Evolutionary conservation across 2,113 vertebrate genomes (phyloP), one percentile per base, ranked within the genome.

Genomic region (Cyanocitta stelleri): DNA sequence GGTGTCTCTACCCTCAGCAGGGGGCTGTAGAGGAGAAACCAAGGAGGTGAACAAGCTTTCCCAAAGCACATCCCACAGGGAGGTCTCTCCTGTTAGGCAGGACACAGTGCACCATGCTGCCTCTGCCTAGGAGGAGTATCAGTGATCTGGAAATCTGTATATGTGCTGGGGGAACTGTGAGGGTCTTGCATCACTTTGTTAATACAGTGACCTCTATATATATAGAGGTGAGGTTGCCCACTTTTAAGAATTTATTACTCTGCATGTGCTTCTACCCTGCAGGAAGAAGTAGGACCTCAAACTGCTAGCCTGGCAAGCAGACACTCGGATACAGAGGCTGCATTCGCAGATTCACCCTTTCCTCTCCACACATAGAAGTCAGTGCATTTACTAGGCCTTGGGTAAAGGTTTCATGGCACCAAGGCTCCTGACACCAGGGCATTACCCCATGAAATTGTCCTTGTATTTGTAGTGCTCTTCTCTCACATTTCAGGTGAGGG

Each of bases 41-140:
- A 48, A 87, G 75, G 37, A 41, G 14, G 5, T 68, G 27, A 75
- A 41, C 8, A 19, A 43, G 13, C 3, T 41, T 87, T 91, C 59
- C 37, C 22, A 71, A 84, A 63, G 30, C 16, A 51, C 8, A 13
- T 19, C 14, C 24, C 24, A 33, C 14, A 52, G n/a, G 18, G 10
- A 72, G 7, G 2, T 56, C 8, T 48, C 35, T 64, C 24, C 30
- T 56, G 1, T 20, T 20, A 56, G 54, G 32, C 8, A 68, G 29
- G 10, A 43, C 39, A 71, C 2, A n/a, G 27, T 0, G 0, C 32
- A n/a, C 9, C 1, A 0, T 1, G 2, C 21, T 68, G 20, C 35
- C 33, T 82, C 52, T 91, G 15, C 39, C n/a, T 67, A 13, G 37
- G 27, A 49, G 61, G 39, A 51, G 2, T 30, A 10, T 10, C 30